Base-by-base conservation (phyloP, 1,140 invertebrate species). In the Reticulitermes speratus region DNA sequence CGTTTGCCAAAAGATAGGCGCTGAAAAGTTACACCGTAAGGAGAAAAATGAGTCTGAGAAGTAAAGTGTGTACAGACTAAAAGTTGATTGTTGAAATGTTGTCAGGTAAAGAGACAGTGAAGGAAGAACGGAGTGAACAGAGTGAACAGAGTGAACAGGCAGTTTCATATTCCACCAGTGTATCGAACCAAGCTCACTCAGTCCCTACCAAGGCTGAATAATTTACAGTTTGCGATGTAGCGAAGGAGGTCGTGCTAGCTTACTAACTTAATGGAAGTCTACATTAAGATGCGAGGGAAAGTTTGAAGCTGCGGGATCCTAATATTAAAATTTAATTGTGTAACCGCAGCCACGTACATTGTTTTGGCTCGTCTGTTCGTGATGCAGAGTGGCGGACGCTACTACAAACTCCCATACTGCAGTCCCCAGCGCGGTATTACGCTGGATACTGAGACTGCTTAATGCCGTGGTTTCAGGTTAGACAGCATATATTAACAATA, bases 241-340 rank as follows among this genome's bases (percentile, higher is more conserved):
- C 25, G 65, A 30, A 14, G 25, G 65, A 55, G 14, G 52, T 55
- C 52, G 5, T 12, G n/a, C 25, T 75, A 25, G 65, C 65, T 75
- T 75, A 75, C 25, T 30, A 30, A 75, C 65, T 75, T 75, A 75
- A 75, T 75, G 65, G 65, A 75, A 75, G 65, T 75, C 65, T 75
- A 14, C 65, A 75, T 75, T 75, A 75, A 75, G 65, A 75, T 75
- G 65, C 65, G 65, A 75, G 65, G n/a, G 8, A 25, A 75, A 75
- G 65, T 75, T 55, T 75, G 65, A 30, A 30, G 65, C 65, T 25
- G 65, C n/a, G n/a, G 65, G 65, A n/a, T n/a, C 65, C 65, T 75
- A 30, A 75, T 75, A 75, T 75, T 75, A 75, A 75, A 75, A 75
- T 75, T 75, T 75, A 75, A 75, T 75, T 75, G 65, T 75, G 65